These are phyloP conservation scores for Piaya cayana DNA, from an alignment of 2,113 vertebrate genomes.

Conservation along the genomic window DNA sequence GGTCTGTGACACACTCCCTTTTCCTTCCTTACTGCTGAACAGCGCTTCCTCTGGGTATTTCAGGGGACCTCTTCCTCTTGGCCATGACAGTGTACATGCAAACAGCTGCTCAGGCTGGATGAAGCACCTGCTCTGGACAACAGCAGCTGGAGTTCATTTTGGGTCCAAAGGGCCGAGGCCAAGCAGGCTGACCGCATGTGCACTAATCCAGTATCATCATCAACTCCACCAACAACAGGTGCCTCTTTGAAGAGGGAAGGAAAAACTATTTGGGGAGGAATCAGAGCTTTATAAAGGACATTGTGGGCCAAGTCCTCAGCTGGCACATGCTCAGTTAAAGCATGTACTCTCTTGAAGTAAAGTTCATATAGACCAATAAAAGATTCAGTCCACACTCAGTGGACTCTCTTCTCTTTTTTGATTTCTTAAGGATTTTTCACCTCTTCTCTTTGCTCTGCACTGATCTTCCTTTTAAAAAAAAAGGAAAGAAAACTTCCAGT, in stretches of 20 bases:
- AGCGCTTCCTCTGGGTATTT: background rate
- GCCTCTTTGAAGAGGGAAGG: constrained; percentile 66
- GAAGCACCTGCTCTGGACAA: constrained; percentile 70
- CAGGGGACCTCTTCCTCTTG: background rate
- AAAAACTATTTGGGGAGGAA: constrained; percentile 69
- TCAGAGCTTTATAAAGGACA: constrained; percentile 61
- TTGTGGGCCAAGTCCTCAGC: constrained; percentile 59
- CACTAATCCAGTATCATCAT: constrained; percentile 72
- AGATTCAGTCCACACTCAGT: background rate
- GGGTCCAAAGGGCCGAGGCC: constrained; percentile 65
- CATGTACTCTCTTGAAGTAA: constrained; percentile 19
- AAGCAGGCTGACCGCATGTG: constrained; percentile 66
- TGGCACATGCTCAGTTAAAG: constrained; percentile 45
- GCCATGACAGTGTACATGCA: background rate
- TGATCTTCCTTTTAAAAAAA: background rate
- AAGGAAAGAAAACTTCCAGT: background rate
- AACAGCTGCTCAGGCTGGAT: constrained; percentile 68
- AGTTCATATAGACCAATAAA: background rate
- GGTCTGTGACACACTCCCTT: background rate
- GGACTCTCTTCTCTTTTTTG: background rate
- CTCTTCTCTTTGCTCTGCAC: background rate
- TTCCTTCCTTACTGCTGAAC: background rate
- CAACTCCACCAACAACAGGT: constrained; percentile 71
- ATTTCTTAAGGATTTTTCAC: background rate
- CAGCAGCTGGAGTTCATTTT: constrained; percentile 76